Conservation (phyloP, 2,888 invertebrate genomes). For the Agonum fuliginosum region DNA sequence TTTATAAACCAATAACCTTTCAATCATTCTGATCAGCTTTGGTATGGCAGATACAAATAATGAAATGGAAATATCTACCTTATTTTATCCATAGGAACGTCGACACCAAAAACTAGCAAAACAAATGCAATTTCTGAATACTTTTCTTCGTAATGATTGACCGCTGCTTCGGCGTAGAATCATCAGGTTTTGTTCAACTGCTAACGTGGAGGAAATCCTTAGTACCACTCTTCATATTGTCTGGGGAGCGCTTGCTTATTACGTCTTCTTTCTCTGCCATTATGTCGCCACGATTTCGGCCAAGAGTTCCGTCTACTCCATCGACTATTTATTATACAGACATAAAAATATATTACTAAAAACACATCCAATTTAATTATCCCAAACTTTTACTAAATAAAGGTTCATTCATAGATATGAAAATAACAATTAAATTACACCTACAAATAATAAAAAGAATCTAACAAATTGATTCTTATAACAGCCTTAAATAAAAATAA, state of each 20-base stretch:
- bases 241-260: constrained; percentile 45
- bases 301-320: constrained; percentile 70
- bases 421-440: too few species aligned
- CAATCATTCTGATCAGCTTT: constrained; percentile 29
- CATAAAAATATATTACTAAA: not conserved
- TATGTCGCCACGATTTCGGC: constrained; percentile 66
- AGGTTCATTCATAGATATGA: too few species aligned
- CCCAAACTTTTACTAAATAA: not conserved
- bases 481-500: too few species aligned
- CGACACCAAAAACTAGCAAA: constrained; percentile 41
- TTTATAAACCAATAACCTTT: constrained; percentile 14
- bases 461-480: too few species aligned
- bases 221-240: constrained; percentile 44
- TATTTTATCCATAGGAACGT: constrained; percentile 42
- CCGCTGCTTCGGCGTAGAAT: not conserved
- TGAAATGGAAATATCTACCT: constrained; percentile 13
- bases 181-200: not conserved
- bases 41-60: constrained; percentile 41
- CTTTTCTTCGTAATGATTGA: constrained; percentile 36
- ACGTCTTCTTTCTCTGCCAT: constrained; percentile 65
- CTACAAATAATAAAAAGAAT: too few species aligned
- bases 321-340: constrained; percentile 21
- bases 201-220: constrained; percentile 10
- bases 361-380: not conserved
- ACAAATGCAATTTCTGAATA: constrained; percentile 52